Evolutionary conservation across 2,113 vertebrate genomes (phyloP), one percentile per base, ranked within the genome.

Genomic region (Sinocyclocheilus rhinocerous): DNA sequence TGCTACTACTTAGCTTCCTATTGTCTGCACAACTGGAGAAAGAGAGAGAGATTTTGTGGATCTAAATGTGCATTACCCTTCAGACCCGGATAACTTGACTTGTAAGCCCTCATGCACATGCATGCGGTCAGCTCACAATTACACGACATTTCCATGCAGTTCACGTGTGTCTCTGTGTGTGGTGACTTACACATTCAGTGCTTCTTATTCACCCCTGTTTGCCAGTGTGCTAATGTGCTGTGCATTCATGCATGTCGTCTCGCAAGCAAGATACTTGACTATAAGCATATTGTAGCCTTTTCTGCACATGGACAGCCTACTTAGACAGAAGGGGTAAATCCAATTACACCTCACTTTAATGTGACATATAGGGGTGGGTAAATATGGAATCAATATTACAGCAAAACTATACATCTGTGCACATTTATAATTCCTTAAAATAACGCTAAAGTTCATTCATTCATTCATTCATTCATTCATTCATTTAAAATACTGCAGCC

Each of bases 21-120:
- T 81, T 65, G 39, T 48, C 79, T 63, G 72, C 42, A 76, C n/a
- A 76, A 42, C 13, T 24, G 57, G 36, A 63, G 26, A 36, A 18
- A 36, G 33, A 33, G 26, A 57, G 24, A 78, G 10, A 13, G 22
- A 50, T 50, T 76, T 76, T 18, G 15, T 26, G 12, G 22, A 76
- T 76, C 73, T 76, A 11, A 16, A 11, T 13, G 48, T 77, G 75
- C 29, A 55, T 55, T 77, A 77, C n/a, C 13, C 50, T 76, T 55
- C 24, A 29, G 48, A 77, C 7, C 45, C 1, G 1, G 48, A 77
- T 55, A 50, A 77, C 75, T 10, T 24, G 29, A 80, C 33, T 24
- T 22, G 29, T 24, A 63, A 77, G 45, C 24, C 48, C 48, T 55
- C n/a, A 81, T 63, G 8, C 59, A 63, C 59, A 65, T 45, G 36